A percentile compares a stretch with the other conserved stretches of the same genome.
Conservation (phyloP, 2,113 vertebrate genomes). For the Galemys pyrenaicus region DNA sequence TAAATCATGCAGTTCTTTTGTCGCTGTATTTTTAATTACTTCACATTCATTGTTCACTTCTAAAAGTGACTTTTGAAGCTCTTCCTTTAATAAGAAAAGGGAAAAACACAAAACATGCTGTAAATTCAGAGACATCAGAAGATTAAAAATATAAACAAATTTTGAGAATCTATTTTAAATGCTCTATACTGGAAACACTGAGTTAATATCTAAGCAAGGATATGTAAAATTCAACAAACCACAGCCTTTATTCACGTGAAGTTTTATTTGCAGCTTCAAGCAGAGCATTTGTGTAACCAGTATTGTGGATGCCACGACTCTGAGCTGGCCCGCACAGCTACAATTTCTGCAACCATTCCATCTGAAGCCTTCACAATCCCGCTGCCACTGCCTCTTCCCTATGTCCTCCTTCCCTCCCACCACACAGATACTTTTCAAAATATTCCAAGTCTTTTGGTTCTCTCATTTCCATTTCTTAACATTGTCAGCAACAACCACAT, state of each 20-base stretch:
- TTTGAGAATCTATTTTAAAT: background rate
- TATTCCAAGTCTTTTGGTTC: background rate
- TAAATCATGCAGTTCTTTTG: constrained; percentile 83
- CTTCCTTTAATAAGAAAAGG: constrained; percentile 77
- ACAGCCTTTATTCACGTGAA: background rate
- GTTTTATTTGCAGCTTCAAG: background rate
- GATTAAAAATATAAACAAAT: background rate
- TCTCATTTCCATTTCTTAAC: background rate
- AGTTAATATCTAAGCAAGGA: background rate
- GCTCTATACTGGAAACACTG: background rate
- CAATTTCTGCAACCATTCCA: background rate
- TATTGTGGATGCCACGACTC: background rate
- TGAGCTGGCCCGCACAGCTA: background rate
- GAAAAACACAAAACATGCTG: background rate
- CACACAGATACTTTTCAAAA: background rate
- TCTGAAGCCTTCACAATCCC: background rate
- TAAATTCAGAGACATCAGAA: constrained; percentile 10
- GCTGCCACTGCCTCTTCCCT: background rate
- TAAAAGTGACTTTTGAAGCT: constrained; percentile 76
- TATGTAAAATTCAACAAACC: background rate
- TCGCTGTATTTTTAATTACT: constrained; percentile 58
- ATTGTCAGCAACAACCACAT: background rate
- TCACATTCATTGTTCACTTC: constrained; percentile 75
- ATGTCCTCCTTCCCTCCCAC: background rate
- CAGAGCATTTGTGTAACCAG: background rate